Evolutionary conservation across 2,113 vertebrate species (phyloP), one percentile per base, ranked within the genome.

Genomic region (Petaurus breviceps): DNA sequence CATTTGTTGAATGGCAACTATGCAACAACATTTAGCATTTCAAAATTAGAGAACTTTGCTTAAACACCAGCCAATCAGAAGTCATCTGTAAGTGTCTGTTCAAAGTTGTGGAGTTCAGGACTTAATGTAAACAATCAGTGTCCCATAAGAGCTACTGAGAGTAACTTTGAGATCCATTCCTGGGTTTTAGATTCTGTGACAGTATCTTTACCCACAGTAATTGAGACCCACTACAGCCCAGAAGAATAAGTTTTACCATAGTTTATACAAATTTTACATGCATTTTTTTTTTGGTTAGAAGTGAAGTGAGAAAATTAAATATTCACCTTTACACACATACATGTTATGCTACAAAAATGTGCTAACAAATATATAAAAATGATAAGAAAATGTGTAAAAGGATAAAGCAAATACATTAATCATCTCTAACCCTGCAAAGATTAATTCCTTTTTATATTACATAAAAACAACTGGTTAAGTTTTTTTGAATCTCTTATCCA

Each of bases 361-460:
- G 99, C 98, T 99, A 99, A 99, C 99, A 99, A 99, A 99, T 99
- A 99, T 99, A 99, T 99, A 99, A 99, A 99, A 99, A 99, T 99
- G 99, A 99, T 99, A 99, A 99, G 99, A 99, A 99, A 99, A 99
- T 99, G 99, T 99, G 99, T 99, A 99, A 99, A 99, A 99, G 99
- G 99, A 99, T 99, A 99, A 99, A 99, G 99, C 99, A 99, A 99
- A 99, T 99, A 99, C 99, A 99, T 99, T 99, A 99, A 99, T 99
- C 99, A 99, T 99, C 99, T 99, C 98, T 99, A 97, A 99, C 99
- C 98, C 98, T 98, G 98, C 98, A 99, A 99, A 98, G 98, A 99
- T 99, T 98, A 99, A 99, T 99, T 99, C 98, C 98, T 97, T 98
- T 98, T 99, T 98, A 99, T 99, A 99, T 99, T 99, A 99, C 99